Evolutionary conservation across 2,113 vertebrate genomes (phyloP), one percentile per base, ranked within the genome.

Genomic region (Hipposideros armiger): DNA sequence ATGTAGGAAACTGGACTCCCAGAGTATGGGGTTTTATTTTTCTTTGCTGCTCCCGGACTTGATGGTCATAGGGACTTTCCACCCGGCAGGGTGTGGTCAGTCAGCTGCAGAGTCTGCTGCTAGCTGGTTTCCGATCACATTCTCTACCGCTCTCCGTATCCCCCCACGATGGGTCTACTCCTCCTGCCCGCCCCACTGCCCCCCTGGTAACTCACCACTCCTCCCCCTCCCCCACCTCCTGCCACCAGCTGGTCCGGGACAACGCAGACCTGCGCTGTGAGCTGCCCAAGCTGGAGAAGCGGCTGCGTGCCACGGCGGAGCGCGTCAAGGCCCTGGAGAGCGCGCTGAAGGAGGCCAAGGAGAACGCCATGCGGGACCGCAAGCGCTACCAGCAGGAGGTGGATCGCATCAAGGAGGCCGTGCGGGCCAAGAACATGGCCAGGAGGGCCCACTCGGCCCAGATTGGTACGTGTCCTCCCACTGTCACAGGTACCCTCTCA

Each of bases 201-300:
- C 8, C 7, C 19, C 36, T 11, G 14, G 20, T 60, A 16, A 78
- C 26, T 16, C 11, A 0, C 22, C 4, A 1, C 19, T 9, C 28
- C 16, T 47, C 11, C 16, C 42, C 7, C n/a, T n/a, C n/a, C 2
- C 36, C 36, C 36, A 36, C 36, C 36, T 40, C 32, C 30, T 26
- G 0, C 26, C 0, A 9, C 0, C 97, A 99, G 99, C 90, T 99
- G 98, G 99, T 99, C 74, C 99, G 99, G 78, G 99, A 99, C 98
- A 99, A 99, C 24, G 99, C 99, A 28, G 99, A 99, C 98, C 99
- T 99, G 97, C 99, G 99, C 97, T 99, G 99, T 73, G 99, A 99
- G 98, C 99, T 99, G 96, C 99, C 99, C 85, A 99, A 99, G 98
- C 98, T 99, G 98, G 99, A 99, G 97, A 99, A 99, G 98, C 99